A percentile compares a stretch with the other conserved stretches of the same genome.
Conservation (phyloP, 2,888 invertebrate genomes). For the Cerastoderma edule region DNA sequence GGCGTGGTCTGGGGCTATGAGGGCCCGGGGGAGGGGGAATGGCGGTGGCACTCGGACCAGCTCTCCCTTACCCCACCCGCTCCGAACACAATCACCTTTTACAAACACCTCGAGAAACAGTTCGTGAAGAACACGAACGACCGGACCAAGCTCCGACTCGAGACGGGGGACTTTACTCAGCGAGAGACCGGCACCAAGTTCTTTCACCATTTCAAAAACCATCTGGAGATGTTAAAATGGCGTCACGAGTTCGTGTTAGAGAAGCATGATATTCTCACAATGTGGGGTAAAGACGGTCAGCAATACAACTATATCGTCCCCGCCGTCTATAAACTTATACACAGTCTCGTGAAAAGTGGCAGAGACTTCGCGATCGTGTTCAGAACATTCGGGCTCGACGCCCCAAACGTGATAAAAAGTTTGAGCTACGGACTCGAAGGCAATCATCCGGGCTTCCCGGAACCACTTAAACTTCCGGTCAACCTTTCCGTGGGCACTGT, state of each 20-base stretch:
- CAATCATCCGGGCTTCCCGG: conserved; percentile 78
- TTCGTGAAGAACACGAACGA: conserved; percentile 78
- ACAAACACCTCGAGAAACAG: conserved; percentile 80
- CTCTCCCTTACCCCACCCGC: conserved; percentile 77
- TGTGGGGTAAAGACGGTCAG: conserved; percentile 73
- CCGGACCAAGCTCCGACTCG: conserved; percentile 74
- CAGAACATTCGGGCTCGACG: conserved; percentile 82
- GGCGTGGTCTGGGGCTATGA: conserved; percentile 82
- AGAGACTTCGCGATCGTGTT: conserved; percentile 81
- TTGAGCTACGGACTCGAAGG: conserved; percentile 72
- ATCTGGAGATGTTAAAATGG: conserved; percentile 78
- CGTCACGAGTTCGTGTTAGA: conserved; percentile 52
- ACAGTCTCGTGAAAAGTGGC: conserved; percentile 68
- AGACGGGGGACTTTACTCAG: conserved; percentile 81
- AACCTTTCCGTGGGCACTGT: conserved; percentile 72
- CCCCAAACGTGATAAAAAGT: conserved; percentile 77
- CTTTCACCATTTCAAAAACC: conserved; percentile 73
- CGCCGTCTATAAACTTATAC: conserved; percentile 79
- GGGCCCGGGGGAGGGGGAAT: conserved; percentile 63
- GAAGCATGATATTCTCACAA: conserved; percentile 67
- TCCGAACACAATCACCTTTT: conserved; percentile 75
- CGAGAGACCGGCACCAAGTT: conserved; percentile 75
- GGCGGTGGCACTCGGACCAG: conserved; percentile 78
- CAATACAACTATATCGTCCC: conserved; percentile 82
- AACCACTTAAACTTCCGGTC: conserved; percentile 67